Evolutionary conservation across 2,888 invertebrate species (phyloP).

Genomic region (Calameuta idolon): DNA sequence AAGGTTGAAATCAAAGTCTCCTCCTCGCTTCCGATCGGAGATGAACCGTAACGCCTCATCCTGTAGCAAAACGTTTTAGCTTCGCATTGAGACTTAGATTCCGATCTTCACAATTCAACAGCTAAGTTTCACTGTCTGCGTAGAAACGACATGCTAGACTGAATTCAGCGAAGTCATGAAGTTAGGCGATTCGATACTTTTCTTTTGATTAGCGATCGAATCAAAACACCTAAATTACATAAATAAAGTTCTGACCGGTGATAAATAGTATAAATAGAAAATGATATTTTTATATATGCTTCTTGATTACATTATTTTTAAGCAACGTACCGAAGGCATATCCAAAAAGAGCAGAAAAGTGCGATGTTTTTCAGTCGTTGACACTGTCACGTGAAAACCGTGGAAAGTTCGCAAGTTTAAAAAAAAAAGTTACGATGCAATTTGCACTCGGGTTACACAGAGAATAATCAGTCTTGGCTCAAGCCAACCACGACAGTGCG

Average conservation of each 20-base stretch:
- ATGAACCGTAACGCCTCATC: neutral
- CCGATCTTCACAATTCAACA: slow-evolving; percentile 29
- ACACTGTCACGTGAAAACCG: neutral
- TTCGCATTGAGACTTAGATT: slow-evolving; percentile 11
- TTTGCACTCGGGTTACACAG: neutral
- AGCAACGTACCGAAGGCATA: neutral
- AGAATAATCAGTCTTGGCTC: neutral
- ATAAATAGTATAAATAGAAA: neutral
- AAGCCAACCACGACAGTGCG: slow-evolving; percentile 25
- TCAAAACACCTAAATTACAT: too few relatives aligned
- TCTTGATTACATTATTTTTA: neutral
- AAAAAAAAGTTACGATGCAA: neutral
- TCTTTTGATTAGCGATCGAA: neutral
- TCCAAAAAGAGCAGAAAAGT: neutral
- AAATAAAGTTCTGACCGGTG: neutral
- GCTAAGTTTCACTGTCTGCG: slow-evolving; percentile 40
- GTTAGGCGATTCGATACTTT: neutral
- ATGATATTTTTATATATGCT: neutral
- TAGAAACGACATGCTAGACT: slow-evolving; percentile 9
- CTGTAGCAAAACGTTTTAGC: slow-evolving; percentile 14
- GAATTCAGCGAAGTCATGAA: neutral
- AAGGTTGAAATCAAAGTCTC: neutral
- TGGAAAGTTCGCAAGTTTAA: neutral
- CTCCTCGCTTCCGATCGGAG: neutral
- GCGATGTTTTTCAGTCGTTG: neutral